phyloP scores from a whole-genome alignment of 92 coral and sea anemone species.

The Palythoa caribaeorum region DNA sequence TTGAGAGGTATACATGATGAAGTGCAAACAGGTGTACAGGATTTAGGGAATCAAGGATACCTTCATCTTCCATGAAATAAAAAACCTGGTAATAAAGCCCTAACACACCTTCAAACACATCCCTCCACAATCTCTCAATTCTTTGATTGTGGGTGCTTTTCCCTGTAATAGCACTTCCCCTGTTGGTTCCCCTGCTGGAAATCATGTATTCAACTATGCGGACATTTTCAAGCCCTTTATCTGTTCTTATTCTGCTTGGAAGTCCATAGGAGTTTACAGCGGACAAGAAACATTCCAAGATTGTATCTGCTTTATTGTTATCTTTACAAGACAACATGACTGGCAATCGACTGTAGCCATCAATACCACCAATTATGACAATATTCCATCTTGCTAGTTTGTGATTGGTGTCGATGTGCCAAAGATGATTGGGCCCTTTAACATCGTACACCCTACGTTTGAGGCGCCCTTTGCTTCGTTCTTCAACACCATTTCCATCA shows the following conservation, averaged over 20 bases:
- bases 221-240: conserved; percentile 83
- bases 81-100: conserved; percentile 72
- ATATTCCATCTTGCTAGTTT: conserved; percentile 63
- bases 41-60: conserved; percentile 75
- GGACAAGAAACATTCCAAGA: conserved; percentile 42
- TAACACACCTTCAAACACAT: conserved; percentile 80
- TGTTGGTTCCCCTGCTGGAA: conserved; percentile 69
- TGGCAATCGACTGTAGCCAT: conserved; percentile 69
- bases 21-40: conserved; percentile 70
- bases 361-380: conserved; percentile 64
- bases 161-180: conserved; percentile 83
- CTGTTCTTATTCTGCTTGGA: conserved; percentile 75
- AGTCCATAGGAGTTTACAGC: conserved; percentile 55
- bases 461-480: conserved; percentile 55
- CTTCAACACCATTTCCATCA: conserved; percentile 62
- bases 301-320: conserved; percentile 65
- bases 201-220: conserved; percentile 81
- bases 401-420: conserved; percentile 21
- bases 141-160: conserved; percentile 81
- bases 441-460: conserved; percentile 68
- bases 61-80: conserved; percentile 83
- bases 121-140: conserved; percentile 79
- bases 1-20: conserved; percentile 68
- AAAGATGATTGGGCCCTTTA: conserved; percentile 55
- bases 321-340: conserved; percentile 68